Base-by-base conservation (phyloP, 2,797 vertebrate species). In the Naso thynnoides region DNA sequence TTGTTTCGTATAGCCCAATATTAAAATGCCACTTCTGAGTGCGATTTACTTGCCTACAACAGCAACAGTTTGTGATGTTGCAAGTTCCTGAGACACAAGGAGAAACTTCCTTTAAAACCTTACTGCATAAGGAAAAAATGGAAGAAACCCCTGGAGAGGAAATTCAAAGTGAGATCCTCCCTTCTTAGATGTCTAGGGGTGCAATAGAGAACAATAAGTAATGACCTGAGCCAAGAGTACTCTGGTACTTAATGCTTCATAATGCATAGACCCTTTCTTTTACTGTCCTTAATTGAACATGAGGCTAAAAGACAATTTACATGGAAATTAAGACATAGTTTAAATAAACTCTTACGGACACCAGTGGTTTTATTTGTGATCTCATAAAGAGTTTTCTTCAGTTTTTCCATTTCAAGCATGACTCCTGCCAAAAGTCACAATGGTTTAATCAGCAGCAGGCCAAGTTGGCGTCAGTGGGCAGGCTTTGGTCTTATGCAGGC, bases 391-490 rank as follows among this genome's bases (percentile, higher is more conserved):
- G 48, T 84, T 88, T 85, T 77, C 63, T 61, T 72, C 64, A 75
- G 24, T 85, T 88, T 89, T 93, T 90, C 86, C 85, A 79, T 75
- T 90, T 78, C 71, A 42, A 82, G 73, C 52, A 11, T 6, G 41
- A 70, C 57, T 87, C 70, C 81, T 90, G 86, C 89, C 91, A 90
- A 85, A 36, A 88, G 75, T 88, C 85, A 88, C 87, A 88, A 90
- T 86, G 62, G 85, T 86, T 90, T 92, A 90, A 92, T 86, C 81
- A 89, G 68, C 82, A 87, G 63, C 86, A 84, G 87, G 86, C 85
- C 52, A 78, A 77, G 79, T 79, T 87, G 89, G 90, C 89, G 81
- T 93, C 92, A 90, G 88, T 82, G 87, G 88, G 86, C 80, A 81
- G 71, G 80, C 88, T 82, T 81, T 87, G 84, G 82, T 89, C 86